A percentile compares a stretch with the other conserved stretches of the same genome.
These are phyloP conservation scores for Halocaridina rubra DNA, from an alignment of 2,888 invertebrate species.

Conservation along the genomic window DNA sequence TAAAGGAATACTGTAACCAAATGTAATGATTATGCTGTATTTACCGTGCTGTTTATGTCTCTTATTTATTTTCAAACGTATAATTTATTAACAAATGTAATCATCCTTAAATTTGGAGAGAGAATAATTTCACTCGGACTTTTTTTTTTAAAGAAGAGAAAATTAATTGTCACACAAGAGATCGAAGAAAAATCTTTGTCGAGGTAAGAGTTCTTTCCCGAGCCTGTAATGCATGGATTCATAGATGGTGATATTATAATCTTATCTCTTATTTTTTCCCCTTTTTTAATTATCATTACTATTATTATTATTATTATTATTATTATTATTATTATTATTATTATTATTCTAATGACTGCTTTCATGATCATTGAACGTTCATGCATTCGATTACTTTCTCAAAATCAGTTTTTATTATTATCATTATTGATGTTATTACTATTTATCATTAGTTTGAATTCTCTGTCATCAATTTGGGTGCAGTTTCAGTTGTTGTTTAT, in stretches of 20 bases:
- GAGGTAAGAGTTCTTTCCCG: neutral
- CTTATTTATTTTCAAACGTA: too few species aligned
- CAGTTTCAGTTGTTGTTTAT: neutral
- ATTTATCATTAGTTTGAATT: neutral
- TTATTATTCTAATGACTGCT: conserved; percentile 6
- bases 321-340: conserved; percentile 18
- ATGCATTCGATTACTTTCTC: neutral
- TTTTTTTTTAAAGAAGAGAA: too few species aligned
- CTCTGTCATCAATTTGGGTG: neutral
- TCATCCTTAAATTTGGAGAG: too few species aligned
- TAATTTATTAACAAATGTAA: too few species aligned
- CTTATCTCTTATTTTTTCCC: neutral
- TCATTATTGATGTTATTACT: neutral
- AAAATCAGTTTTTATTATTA: neutral
- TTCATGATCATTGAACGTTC: neutral
- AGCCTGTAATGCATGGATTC: neutral
- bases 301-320: neutral
- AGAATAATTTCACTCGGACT: too few species aligned
- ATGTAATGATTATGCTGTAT: too few species aligned
- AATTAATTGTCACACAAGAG: too few species aligned
- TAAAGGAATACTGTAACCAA: too few species aligned
- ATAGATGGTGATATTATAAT: neutral
- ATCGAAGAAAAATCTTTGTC: too few species aligned
- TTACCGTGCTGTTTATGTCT: too few species aligned
- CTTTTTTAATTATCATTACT: neutral